Evolutionary conservation across 2,888 invertebrate species (phyloP).

Genomic region (Sepiola atlantica): DNA sequence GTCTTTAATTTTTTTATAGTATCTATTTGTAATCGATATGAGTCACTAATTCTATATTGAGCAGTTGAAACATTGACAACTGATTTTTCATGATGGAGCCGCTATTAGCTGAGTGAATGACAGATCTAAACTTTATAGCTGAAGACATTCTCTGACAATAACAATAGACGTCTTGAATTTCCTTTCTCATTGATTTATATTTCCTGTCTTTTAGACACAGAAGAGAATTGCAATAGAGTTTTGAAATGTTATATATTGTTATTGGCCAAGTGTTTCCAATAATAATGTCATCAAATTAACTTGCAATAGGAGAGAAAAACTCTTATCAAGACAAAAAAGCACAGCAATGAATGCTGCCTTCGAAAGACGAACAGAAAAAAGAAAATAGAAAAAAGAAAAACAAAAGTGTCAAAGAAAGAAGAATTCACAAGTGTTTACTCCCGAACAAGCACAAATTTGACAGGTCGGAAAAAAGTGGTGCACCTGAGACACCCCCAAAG

Average conservation of each 20-base stretch:
- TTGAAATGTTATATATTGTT: neutral
- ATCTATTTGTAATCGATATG: no score
- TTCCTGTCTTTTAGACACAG: neutral
- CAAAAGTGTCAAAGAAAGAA: no score
- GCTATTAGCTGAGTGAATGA: neutral
- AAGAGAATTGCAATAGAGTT: neutral
- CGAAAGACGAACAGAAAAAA: no score
- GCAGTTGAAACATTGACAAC: neutral
- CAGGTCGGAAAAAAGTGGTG: no score
- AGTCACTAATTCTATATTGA: neutral
- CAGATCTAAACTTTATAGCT: neutral
- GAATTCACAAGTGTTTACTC: no score
- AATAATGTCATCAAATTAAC: neutral
- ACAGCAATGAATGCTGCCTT: no score
- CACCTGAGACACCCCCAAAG: no score
- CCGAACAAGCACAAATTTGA: no score
- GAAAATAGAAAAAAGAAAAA: no score
- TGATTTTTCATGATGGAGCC: neutral
- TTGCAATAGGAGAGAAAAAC: neutral
- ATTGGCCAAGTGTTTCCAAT: neutral
- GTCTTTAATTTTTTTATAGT: no score
- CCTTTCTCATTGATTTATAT: neutral
- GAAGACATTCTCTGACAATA: neutral
- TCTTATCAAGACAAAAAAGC: neutral
- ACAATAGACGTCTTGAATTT: neutral